Percentiles rank a stretch among this genome's conserved stretches.
phyloP scores from a whole-genome alignment of 2,797 vertebrate genomes.

The Clarias pachynema region DNA sequence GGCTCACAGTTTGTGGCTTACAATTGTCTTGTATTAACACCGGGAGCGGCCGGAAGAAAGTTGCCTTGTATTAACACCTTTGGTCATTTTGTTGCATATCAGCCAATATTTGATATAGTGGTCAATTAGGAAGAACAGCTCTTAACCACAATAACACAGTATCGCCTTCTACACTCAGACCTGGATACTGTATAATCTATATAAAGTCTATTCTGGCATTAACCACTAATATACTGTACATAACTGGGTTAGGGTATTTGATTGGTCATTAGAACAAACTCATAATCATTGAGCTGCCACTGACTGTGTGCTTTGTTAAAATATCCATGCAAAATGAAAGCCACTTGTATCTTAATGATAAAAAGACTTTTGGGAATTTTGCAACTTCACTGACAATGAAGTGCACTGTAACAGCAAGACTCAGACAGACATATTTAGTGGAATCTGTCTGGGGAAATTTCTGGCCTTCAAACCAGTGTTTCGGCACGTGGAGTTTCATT shows the following conservation, averaged over 20 bases:
- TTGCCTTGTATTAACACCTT: not conserved
- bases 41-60: no score
- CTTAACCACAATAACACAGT: not conserved
- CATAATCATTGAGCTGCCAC: not conserved
- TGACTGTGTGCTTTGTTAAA: not conserved
- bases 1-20: not conserved
- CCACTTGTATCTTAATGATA: not conserved
- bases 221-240: not conserved
- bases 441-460: slow-evolving; percentile 58
- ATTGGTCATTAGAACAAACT: slow-evolving; percentile 5
- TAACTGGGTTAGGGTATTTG: not conserved
- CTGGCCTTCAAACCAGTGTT: slow-evolving; percentile 57
- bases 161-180: not conserved
- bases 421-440: slow-evolving; percentile 54
- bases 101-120: not conserved
- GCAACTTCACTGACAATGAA: slow-evolving; percentile 33
- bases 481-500: slow-evolving; percentile 57
- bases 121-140: not conserved
- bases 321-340: slow-evolving; percentile 1
- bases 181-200: not conserved
- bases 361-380: slow-evolving; percentile 3
- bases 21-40: not conserved
- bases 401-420: slow-evolving; percentile 53
- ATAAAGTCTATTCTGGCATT: not conserved
- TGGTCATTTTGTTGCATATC: not conserved